Conservation (phyloP, 2,113 vertebrate species). For the Neodon shergylaensis region DNA sequence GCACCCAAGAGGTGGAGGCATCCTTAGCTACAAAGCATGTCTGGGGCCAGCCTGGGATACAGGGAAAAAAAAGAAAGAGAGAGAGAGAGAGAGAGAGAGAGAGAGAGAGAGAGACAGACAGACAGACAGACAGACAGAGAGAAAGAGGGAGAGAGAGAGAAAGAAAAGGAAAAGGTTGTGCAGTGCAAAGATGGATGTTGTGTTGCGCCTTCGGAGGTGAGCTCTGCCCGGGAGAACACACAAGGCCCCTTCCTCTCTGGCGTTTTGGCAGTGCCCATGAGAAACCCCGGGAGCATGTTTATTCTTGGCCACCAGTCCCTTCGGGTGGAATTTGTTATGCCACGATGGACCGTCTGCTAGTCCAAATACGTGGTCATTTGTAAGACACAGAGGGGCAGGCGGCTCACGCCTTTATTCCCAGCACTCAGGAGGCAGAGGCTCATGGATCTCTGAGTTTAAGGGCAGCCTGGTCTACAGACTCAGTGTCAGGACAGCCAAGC, state of each 20-base stretch:
- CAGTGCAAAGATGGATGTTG: neutral
- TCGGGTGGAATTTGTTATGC: neutral
- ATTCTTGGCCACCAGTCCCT: neutral
- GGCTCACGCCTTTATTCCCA: neutral
- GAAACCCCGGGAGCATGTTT: neutral
- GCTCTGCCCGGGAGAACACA: neutral
- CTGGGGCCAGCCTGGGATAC: neutral
- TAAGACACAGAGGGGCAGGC: neutral
- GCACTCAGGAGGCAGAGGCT: neutral
- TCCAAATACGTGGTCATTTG: neutral
- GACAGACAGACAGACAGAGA: too few species aligned
- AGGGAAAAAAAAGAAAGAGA: neutral
- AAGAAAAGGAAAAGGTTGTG: neutral
- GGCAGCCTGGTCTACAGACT: neutral
- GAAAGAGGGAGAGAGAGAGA: too few species aligned
- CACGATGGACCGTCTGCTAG: neutral
- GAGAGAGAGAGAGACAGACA: accelerated
- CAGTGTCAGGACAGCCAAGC: neutral
- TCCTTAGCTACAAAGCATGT: neutral
- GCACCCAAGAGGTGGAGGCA: too few species aligned
- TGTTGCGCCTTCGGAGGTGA: neutral
- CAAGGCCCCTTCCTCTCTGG: neutral
- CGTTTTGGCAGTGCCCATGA: neutral
- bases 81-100: too few species aligned
- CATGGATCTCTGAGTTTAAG: neutral